Evolutionary conservation across 2,113 vertebrate species (phyloP).

Genomic region (Athene cunicularia): DNA sequence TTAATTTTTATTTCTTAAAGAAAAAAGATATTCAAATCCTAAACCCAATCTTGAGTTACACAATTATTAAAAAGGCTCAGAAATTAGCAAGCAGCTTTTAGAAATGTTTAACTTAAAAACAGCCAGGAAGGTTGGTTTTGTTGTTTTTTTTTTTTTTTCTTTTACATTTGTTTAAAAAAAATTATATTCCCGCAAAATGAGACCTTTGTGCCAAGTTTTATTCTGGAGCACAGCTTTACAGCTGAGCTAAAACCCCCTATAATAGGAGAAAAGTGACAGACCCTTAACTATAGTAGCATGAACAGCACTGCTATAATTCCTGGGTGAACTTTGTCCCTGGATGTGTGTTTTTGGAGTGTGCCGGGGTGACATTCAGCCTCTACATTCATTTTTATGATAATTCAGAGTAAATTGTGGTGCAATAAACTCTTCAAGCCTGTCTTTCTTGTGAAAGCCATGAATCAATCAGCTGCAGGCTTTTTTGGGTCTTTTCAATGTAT

Average conservation of each 20-base stretch:
- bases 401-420: slow-evolving; percentile 86
- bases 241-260: slow-evolving; percentile 48
- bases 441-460: slow-evolving; percentile 87
- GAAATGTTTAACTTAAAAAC: slow-evolving; percentile 70
- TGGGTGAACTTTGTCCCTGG: slow-evolving; percentile 78
- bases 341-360: slow-evolving; percentile 79
- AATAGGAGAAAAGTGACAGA: slow-evolving; percentile 48
- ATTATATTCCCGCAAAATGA: slow-evolving; percentile 33
- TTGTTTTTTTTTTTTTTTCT: not conserved
- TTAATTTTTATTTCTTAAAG: slow-evolving; percentile 41
- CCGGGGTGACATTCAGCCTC: slow-evolving; percentile 81
- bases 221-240: slow-evolving; percentile 41
- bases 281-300: slow-evolving; percentile 51
- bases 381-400: slow-evolving; percentile 86
- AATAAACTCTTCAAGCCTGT: slow-evolving; percentile 88
- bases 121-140: not conserved
- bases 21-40: not conserved
- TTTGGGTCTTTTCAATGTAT: slow-evolving; percentile 83
- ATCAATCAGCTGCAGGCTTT: slow-evolving; percentile 93
- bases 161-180: slow-evolving; percentile 65
- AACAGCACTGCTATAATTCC: slow-evolving; percentile 52
- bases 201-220: slow-evolving; percentile 58
- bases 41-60: not conserved
- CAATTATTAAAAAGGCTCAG: slow-evolving; percentile 24
- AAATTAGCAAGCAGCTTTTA: slow-evolving; percentile 57